Conservation (phyloP, 2,113 vertebrate species). For the Epinephelus moara region DNA sequence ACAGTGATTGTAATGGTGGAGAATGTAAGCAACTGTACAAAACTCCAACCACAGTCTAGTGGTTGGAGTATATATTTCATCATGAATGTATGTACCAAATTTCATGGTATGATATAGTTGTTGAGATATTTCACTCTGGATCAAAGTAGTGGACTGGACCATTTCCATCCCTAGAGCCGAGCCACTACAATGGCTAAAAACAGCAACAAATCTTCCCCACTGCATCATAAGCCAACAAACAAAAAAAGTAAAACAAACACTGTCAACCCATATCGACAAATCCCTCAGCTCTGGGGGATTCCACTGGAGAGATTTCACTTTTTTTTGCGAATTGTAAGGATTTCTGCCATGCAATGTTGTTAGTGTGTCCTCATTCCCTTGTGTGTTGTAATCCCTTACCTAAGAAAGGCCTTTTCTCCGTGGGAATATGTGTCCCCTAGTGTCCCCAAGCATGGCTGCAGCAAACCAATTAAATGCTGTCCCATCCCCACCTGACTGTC, state of each 20-base stretch:
- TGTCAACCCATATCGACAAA: slow-evolving; percentile 28
- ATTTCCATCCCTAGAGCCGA: neutral
- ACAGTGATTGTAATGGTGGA: neutral
- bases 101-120: neutral
- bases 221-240: slow-evolving; percentile 24
- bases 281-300: slow-evolving; percentile 18
- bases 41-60: neutral
- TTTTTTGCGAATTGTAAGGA: slow-evolving; percentile 12
- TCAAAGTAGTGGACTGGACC: neutral
- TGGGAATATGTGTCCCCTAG: slow-evolving; percentile 32
- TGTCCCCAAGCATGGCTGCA: slow-evolving; percentile 42
- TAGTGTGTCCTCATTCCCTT: slow-evolving; percentile 33
- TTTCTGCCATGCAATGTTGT: slow-evolving; percentile 19
- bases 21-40: neutral
- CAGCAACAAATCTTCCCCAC: neutral
- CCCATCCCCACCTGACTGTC: slow-evolving; percentile 38
- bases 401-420: slow-evolving; percentile 35
- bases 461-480: slow-evolving; percentile 60
- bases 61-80: neutral
- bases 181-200: neutral
- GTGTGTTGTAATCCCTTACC: slow-evolving; percentile 55
- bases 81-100: neutral
- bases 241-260: slow-evolving; percentile 14
- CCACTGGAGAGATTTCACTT: neutral
- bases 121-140: neutral